A percentile compares a stretch with the other conserved stretches of the same genome.
These are phyloP conservation scores for Polyergus mexicanus DNA, from an alignment of 1,140 invertebrate species.

Conservation along the genomic window DNA sequence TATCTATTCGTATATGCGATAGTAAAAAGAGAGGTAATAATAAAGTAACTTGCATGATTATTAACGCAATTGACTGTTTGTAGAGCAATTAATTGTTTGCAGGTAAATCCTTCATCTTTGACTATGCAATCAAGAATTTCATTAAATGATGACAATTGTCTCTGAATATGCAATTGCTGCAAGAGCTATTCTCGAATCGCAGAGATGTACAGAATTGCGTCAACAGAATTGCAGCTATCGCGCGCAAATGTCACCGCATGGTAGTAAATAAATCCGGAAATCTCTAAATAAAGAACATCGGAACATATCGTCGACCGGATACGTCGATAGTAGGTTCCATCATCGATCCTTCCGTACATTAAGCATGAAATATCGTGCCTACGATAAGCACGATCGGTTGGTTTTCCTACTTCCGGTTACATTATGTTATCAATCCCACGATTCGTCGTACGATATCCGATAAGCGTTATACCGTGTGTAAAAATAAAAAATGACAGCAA, in stretches of 20 bases:
- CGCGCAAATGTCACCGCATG: background rate
- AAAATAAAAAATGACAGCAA: background rate
- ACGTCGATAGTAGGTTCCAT: background rate
- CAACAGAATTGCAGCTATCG: background rate
- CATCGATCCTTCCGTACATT: conserved; percentile 7
- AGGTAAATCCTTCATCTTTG: too few relatives aligned
- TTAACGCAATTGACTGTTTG: too few relatives aligned
- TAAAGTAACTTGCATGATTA: too few relatives aligned
- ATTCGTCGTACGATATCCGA: background rate
- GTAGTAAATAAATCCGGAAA: conserved; percentile 1
- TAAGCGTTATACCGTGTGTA: background rate
- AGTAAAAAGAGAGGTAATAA: too few relatives aligned
- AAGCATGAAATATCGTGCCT: conserved; percentile 22
- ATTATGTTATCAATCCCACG: background rate
- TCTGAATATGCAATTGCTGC: too few relatives aligned
- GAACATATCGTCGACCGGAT: background rate
- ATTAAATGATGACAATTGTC: too few relatives aligned
- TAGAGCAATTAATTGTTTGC: too few relatives aligned
- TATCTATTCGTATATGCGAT: too few relatives aligned
- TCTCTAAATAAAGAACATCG: conserved; percentile 12
- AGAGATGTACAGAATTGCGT: conserved; percentile 4
- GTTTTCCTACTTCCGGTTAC: background rate
- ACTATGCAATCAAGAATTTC: too few relatives aligned
- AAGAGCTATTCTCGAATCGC: too few relatives aligned
- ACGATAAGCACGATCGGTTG: background rate